Evolutionary conservation across 2,797 vertebrate genomes (phyloP).

Genomic region (Semotilus atromaculatus): DNA sequence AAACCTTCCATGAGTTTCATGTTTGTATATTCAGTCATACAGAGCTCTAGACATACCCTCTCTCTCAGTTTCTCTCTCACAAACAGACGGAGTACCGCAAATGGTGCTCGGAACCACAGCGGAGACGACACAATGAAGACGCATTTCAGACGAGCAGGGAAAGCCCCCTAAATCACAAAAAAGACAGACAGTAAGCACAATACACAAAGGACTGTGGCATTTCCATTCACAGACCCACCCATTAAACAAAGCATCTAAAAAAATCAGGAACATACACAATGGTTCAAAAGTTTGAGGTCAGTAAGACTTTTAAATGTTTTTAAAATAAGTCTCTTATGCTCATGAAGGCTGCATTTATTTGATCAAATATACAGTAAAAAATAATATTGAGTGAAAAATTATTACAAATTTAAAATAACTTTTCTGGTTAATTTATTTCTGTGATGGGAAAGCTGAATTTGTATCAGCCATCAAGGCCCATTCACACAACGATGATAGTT

Average conservation of each 20-base stretch:
- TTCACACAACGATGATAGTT: not conserved
- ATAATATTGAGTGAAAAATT: not conserved
- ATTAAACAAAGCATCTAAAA: not conserved
- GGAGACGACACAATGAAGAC: conserved; percentile 88
- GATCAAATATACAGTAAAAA: not conserved
- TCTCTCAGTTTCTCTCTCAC: conserved; percentile 87
- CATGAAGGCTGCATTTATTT: not conserved
- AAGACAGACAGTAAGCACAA: conserved; percentile 9
- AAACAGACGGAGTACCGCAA: conserved; percentile 84
- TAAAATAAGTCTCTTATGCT: not conserved
- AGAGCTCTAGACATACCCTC: conserved; percentile 70
- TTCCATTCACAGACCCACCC: not conserved
- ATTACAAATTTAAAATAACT: not conserved
- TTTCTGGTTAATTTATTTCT: not conserved
- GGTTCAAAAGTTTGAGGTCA: not conserved
- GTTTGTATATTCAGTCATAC: not conserved
- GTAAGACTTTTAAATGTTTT: not conserved
- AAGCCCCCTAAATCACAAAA: conserved; percentile 77
- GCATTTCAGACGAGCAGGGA: conserved; percentile 86
- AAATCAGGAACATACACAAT: not conserved
- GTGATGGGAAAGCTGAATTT: not conserved
- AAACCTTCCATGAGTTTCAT: not conserved
- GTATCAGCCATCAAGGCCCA: not conserved
- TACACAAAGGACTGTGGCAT: not conserved
- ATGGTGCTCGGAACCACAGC: conserved; percentile 87